Conservation (phyloP, 1,140 invertebrate genomes). For the Theocolax elegans region DNA sequence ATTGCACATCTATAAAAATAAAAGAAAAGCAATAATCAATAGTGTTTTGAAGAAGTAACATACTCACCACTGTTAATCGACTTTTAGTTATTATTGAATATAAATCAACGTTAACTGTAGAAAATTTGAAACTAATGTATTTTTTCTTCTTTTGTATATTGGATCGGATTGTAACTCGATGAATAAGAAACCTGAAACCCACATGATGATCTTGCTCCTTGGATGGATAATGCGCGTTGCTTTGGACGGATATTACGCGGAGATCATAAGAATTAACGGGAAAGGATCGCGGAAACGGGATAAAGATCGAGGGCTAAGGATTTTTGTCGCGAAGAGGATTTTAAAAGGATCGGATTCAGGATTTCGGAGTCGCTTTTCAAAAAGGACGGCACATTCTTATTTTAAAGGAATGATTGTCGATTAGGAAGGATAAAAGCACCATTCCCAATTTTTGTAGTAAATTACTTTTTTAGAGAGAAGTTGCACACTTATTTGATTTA, state of each 20-base stretch:
- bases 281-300: constrained; percentile 41
- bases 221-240: constrained; percentile 61
- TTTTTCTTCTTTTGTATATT: constrained; percentile 71
- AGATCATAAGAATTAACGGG: constrained; percentile 53
- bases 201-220: constrained; percentile 65
- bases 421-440: constrained; percentile 41
- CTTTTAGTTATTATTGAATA: constrained; percentile 24
- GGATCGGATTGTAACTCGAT: constrained; percentile 69
- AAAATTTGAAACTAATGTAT: constrained; percentile 64
- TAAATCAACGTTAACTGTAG: constrained; percentile 34
- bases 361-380: constrained; percentile 23
- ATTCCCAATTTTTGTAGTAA: constrained; percentile 42
- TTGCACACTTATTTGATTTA: constrained; percentile 33
- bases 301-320: constrained; percentile 32
- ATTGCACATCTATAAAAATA: too few species aligned
- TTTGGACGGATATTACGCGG: constrained; percentile 66
- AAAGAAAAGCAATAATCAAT: too few species aligned
- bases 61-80: constrained; percentile 19
- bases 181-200: constrained; percentile 69
- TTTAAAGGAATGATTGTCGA: constrained; percentile 45
- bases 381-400: constrained; percentile 23
- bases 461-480: constrained; percentile 13
- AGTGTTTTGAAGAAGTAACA: background rate
- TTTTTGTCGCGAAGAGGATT: constrained; percentile 44
- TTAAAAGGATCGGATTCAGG: constrained; percentile 39